Percentiles rank a stretch among this genome's conserved stretches.
phyloP scores from a whole-genome alignment of 1,140 invertebrate species.

The Ostrea edulis region DNA sequence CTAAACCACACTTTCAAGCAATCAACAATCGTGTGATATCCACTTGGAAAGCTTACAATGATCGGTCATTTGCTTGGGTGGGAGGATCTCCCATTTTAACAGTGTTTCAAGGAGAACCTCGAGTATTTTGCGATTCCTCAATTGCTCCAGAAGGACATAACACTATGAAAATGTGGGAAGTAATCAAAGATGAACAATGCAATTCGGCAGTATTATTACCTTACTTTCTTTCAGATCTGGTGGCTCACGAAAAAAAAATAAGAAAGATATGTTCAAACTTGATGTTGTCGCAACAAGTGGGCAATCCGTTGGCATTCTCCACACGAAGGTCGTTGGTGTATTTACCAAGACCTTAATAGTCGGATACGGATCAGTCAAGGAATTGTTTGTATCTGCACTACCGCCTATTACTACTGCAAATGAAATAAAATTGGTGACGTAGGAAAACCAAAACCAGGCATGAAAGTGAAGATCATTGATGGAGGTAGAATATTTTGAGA shows the following conservation, averaged over 20 bases:
- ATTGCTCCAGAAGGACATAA: not conserved
- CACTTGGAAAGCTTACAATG: not conserved
- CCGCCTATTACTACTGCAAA: not conserved
- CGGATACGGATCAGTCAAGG: constrained; percentile 48
- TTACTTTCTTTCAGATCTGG: too few species aligned
- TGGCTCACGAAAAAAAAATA: not conserved
- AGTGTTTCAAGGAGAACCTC: not conserved
- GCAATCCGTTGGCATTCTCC: not conserved
- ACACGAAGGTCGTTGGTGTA: not conserved
- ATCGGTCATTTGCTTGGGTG: constrained; percentile 41
- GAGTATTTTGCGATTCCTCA: constrained; percentile 9
- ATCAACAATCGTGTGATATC: not conserved
- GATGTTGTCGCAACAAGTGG: not conserved
- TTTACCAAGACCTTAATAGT: not conserved
- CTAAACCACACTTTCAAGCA: constrained; percentile 3
- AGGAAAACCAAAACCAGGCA: constrained; percentile 27
- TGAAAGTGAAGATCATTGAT: constrained; percentile 37
- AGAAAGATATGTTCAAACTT: not conserved
- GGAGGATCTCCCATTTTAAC: constrained; percentile 2
- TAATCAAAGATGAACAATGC: too few species aligned
- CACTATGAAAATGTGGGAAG: too few species aligned
- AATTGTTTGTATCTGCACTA: not conserved
- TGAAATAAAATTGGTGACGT: constrained; percentile 31
- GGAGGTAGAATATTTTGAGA: not conserved
- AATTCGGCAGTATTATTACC: too few species aligned